phyloP scores from a whole-genome alignment of 1,140 invertebrate species.

The Chironomus striatipennis region DNA sequence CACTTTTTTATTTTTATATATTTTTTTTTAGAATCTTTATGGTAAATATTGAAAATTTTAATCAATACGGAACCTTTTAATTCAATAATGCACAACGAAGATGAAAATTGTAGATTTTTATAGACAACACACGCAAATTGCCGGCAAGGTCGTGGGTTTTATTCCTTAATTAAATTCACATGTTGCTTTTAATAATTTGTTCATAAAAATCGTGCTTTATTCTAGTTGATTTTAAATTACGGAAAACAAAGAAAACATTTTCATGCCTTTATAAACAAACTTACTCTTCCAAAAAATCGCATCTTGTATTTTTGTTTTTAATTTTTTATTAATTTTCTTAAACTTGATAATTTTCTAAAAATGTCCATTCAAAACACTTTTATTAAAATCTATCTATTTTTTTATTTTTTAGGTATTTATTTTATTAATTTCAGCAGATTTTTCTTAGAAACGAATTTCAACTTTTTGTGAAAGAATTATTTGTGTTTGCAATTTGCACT shows the following conservation, averaged over 20 bases:
- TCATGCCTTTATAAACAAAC: too few relatives aligned
- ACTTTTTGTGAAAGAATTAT: too few relatives aligned
- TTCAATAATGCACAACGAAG: not conserved
- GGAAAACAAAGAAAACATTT: too few relatives aligned
- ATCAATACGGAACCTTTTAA: not conserved
- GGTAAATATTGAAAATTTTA: not conserved
- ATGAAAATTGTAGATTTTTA: not conserved
- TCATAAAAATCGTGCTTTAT: not conserved
- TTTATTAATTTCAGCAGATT: not conserved
- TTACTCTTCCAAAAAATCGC: slow-evolving; percentile 10
- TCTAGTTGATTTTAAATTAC: too few relatives aligned
- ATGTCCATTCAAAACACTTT: not conserved
- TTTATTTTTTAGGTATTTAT: not conserved
- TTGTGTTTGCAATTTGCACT: not conserved
- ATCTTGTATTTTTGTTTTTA: not conserved
- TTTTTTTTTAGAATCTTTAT: not conserved
- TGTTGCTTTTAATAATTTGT: not conserved
- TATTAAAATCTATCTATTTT: not conserved
- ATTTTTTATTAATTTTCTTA: not conserved
- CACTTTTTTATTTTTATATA: too few relatives aligned
- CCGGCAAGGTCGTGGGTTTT: not conserved
- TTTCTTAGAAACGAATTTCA: not conserved
- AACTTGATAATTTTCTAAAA: too few relatives aligned
- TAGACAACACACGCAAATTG: not conserved
- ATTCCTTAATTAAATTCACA: not conserved